Percentiles rank a stretch among this genome's conserved stretches.
Conservation (phyloP, 1,140 invertebrate genomes). For the Bombyx mori region DNA sequence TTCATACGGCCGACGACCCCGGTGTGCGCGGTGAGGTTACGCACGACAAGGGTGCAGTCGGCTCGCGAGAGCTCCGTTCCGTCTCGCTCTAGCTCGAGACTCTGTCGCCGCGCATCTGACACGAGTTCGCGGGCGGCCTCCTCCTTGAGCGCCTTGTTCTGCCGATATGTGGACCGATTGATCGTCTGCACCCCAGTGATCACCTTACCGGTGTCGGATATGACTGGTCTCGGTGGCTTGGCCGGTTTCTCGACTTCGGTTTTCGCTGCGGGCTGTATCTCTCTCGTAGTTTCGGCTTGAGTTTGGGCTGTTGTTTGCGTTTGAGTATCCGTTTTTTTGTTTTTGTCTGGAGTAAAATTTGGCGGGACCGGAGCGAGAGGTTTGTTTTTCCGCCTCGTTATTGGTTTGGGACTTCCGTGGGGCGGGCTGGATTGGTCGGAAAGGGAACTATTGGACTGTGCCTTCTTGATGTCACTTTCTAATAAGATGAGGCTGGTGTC, state of each 20-base stretch:
- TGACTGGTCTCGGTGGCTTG: conserved; percentile 72
- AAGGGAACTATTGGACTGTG: conserved; percentile 78
- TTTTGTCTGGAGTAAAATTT: conserved; percentile 62
- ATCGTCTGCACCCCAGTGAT: conserved; percentile 66
- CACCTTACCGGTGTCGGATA: conserved; percentile 57
- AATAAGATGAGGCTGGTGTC: conserved; percentile 68
- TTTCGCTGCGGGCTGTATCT: conserved; percentile 26
- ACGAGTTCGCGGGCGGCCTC: conserved; percentile 59
- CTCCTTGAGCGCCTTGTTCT: conserved; percentile 54
- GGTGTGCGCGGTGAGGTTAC: conserved; percentile 44
- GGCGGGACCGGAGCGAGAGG: conserved; percentile 78
- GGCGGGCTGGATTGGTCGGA: conserved; percentile 77
- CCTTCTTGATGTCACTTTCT: conserved; percentile 73
- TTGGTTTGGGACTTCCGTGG: conserved; percentile 81
- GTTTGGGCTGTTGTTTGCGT: conserved; percentile 15
- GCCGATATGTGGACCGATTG: conserved; percentile 64
- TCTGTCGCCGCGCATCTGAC: conserved; percentile 53
- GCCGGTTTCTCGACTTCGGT: conserved; percentile 64
- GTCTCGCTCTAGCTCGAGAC: conserved; percentile 62
- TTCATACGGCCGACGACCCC: conserved; percentile 49
- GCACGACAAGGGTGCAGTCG: conserved; percentile 41
- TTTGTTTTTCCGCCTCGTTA: conserved; percentile 79
- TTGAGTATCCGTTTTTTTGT: conserved; percentile 37
- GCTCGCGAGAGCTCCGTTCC: conserved; percentile 25
- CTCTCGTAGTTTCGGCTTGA: conserved; percentile 26